These are phyloP conservation scores for Girardia tigrina DNA, from an alignment of 2,888 invertebrate genomes.

Conservation along the genomic window DNA sequence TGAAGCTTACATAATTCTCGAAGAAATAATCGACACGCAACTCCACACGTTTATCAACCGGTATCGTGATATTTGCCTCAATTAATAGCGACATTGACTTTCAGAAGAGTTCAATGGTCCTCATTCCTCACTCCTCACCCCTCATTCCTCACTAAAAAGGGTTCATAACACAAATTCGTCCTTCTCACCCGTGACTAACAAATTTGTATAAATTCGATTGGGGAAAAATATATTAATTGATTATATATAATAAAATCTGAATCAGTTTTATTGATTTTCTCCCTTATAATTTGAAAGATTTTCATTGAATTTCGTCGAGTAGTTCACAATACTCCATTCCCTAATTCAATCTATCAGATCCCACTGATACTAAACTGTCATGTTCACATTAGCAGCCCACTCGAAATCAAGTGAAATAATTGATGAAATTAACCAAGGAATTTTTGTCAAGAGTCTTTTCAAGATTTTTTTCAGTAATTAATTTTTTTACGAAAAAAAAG, in stretches of 20 bases:
- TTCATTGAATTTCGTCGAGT: constrained; percentile 19
- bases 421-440: constrained; percentile 15
- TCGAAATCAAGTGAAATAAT: constrained; percentile 18
- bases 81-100: constrained; percentile 1
- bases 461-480: constrained; percentile 14
- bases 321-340: not conserved
- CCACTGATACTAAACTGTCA: not conserved
- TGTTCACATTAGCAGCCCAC: constrained; percentile 7
- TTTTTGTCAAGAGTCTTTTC: constrained; percentile 2
- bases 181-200: no score
- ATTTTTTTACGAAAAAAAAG: not conserved
- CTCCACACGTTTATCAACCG: not conserved
- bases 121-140: no score
- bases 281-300: not conserved
- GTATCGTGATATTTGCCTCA: constrained; percentile 15
- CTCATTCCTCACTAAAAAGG: no score
- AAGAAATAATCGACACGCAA: constrained; percentile 23
- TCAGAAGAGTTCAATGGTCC: constrained; percentile 5
- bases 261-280: no score
- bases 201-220: no score
- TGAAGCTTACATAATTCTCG: not conserved
- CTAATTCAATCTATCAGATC: constrained; percentile 11
- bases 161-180: no score
- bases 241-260: no score
- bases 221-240: no score